A percentile compares a stretch with the other conserved stretches of the same genome.
Conservation (phyloP, 1,140 invertebrate species). For the Meloidogyne hapla region DNA sequence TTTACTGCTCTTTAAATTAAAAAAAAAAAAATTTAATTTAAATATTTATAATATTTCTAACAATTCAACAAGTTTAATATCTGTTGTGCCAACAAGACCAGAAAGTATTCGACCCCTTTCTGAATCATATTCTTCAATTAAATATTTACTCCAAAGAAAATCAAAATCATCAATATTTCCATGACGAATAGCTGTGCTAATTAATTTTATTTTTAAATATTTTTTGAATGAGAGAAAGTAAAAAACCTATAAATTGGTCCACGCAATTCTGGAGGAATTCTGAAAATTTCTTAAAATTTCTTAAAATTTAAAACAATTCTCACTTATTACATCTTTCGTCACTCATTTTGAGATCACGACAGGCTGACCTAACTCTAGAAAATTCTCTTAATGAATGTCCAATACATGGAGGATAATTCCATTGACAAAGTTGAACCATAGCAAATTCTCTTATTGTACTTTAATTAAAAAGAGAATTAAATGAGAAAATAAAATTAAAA, state of each 20-base stretch:
- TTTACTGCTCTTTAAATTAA: slow-evolving; percentile 4
- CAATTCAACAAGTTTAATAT: slow-evolving; percentile 19
- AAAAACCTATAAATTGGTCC: slow-evolving; percentile 16
- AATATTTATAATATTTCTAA: neutral
- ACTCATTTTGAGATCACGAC: slow-evolving; percentile 16
- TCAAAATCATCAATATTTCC: slow-evolving; percentile 21
- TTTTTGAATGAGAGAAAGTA: neutral
- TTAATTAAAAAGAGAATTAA: neutral
- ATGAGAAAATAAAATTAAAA: slow-evolving; percentile 9
- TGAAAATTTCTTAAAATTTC: neutral
- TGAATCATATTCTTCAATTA: slow-evolving; percentile 22
- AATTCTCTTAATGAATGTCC: slow-evolving; percentile 18
- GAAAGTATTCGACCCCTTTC: slow-evolving; percentile 16
- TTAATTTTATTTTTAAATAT: neutral
- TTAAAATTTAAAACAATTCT: neutral
- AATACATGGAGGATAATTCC: slow-evolving; percentile 31
- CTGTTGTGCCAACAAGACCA: slow-evolving; percentile 16
- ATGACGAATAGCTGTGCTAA: slow-evolving; percentile 18
- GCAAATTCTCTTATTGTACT: slow-evolving; percentile 34
- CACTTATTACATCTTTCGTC: slow-evolving; percentile 31
- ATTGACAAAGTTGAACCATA: slow-evolving; percentile 33
- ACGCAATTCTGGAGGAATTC: slow-evolving; percentile 26
- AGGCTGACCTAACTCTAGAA: slow-evolving; percentile 17
- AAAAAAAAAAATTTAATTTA: neutral
- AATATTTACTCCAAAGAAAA: slow-evolving; percentile 22